phyloP scores from a whole-genome alignment of 2,113 vertebrate species.

The Panthera tigris region DNA sequence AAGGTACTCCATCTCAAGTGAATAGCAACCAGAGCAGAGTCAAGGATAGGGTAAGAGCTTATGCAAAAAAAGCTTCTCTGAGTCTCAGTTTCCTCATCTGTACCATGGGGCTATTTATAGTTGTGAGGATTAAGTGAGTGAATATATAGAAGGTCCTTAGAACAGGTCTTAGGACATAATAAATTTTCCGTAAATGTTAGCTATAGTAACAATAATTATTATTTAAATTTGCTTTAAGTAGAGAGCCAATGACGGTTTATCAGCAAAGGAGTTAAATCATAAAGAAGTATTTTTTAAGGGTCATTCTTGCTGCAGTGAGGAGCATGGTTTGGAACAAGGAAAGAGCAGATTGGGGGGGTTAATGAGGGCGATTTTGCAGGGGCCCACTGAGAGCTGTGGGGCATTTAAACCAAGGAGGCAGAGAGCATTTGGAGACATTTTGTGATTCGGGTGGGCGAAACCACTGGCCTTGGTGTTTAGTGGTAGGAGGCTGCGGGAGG shows the following conservation, averaged over 20 bases:
- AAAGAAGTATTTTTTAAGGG: background rate
- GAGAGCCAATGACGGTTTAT: background rate
- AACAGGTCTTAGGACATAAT: background rate
- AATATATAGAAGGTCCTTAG: background rate
- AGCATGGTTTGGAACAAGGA: background rate
- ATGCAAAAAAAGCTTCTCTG: background rate
- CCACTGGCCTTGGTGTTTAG: background rate
- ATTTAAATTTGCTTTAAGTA: background rate
- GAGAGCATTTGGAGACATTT: background rate
- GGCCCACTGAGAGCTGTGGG: background rate
- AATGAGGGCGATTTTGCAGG: background rate
- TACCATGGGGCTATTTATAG: background rate
- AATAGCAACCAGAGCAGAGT: background rate
- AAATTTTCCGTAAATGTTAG: background rate
- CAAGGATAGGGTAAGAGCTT: background rate
- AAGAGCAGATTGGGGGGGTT: background rate
- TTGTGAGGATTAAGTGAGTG: background rate
- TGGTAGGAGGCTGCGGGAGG: background rate
- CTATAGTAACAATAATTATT: background rate
- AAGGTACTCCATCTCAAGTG: background rate
- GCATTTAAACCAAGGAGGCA: background rate
- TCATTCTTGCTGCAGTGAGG: background rate
- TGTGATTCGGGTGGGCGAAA: background rate
- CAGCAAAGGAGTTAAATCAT: background rate
- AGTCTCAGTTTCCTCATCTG: slow-evolving; percentile 1